Conservation (phyloP, 2,797 vertebrate genomes). For the Emydoidea blandingii region DNA sequence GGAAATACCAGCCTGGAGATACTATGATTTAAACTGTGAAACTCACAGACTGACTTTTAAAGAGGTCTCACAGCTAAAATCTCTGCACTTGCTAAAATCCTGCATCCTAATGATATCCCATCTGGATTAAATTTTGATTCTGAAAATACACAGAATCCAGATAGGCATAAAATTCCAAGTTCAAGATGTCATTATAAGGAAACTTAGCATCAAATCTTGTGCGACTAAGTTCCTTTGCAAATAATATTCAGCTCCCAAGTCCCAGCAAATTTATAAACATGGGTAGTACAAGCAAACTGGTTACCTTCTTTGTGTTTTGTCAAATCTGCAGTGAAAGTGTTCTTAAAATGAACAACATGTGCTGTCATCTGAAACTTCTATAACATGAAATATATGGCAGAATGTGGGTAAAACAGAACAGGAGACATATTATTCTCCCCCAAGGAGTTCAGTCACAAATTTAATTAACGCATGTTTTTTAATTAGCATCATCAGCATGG, state of each 20-base stretch:
- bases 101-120: not conserved
- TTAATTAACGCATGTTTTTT: no score
- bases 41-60: not conserved
- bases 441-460: no score
- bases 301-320: no score
- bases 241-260: not conserved
- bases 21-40: not conserved
- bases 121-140: not conserved
- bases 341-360: no score
- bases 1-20: not conserved
- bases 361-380: no score
- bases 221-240: not conserved
- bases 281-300: not conserved
- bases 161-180: not conserved
- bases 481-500: no score
- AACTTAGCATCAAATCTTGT: not conserved
- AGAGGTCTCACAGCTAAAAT: not conserved
- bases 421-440: no score
- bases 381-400: no score
- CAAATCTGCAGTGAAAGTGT: no score
- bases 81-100: not conserved
- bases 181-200: not conserved
- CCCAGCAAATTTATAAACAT: not conserved
- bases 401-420: no score
- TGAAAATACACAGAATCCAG: not conserved